phyloP scores from a whole-genome alignment of 92 coral and sea anemone species.

The Siderastrea radians region DNA sequence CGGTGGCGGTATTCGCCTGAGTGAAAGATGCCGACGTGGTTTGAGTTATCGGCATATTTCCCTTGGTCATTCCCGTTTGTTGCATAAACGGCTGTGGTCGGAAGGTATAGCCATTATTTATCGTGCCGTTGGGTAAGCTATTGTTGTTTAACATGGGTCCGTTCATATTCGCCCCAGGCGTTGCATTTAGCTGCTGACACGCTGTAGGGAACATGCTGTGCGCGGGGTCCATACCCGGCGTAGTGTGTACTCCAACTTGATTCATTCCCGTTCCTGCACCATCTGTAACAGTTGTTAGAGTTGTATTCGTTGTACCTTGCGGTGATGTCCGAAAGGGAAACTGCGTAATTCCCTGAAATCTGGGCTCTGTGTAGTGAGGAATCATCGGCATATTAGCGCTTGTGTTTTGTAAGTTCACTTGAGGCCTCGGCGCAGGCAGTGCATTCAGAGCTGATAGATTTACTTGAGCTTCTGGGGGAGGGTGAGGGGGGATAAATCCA shows the following conservation, averaged over 20 bases:
- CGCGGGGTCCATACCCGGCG: slow-evolving; percentile 69
- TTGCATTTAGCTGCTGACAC: slow-evolving; percentile 78
- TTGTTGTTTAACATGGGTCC: slow-evolving; percentile 83
- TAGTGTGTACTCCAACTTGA: slow-evolving; percentile 73
- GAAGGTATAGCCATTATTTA: slow-evolving; percentile 83
- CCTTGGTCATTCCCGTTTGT: slow-evolving; percentile 77
- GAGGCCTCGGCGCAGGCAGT: slow-evolving; percentile 78
- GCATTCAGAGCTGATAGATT: slow-evolving; percentile 80
- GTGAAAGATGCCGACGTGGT: slow-evolving; percentile 75
- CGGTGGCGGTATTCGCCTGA: slow-evolving; percentile 70
- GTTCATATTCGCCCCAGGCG: slow-evolving; percentile 72
- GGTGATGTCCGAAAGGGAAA: slow-evolving; percentile 88
- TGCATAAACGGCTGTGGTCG: slow-evolving; percentile 88
- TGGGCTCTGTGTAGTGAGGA: slow-evolving; percentile 90
- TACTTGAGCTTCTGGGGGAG: slow-evolving; percentile 81
- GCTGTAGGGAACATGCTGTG: slow-evolving; percentile 80
- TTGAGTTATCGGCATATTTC: slow-evolving; percentile 78
- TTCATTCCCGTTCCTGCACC: slow-evolving; percentile 69
- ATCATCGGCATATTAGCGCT: slow-evolving; percentile 78
- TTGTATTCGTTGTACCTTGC: slow-evolving; percentile 69
- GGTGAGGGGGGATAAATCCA: slow-evolving; percentile 83
- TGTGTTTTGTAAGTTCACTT: slow-evolving; percentile 86
- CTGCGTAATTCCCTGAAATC: slow-evolving; percentile 80
- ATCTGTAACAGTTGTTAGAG: slow-evolving; percentile 71
- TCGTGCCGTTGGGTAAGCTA: slow-evolving; percentile 81